Base-by-base conservation (phyloP, 2,888 invertebrate genomes). In the Macropis europaea region DNA sequence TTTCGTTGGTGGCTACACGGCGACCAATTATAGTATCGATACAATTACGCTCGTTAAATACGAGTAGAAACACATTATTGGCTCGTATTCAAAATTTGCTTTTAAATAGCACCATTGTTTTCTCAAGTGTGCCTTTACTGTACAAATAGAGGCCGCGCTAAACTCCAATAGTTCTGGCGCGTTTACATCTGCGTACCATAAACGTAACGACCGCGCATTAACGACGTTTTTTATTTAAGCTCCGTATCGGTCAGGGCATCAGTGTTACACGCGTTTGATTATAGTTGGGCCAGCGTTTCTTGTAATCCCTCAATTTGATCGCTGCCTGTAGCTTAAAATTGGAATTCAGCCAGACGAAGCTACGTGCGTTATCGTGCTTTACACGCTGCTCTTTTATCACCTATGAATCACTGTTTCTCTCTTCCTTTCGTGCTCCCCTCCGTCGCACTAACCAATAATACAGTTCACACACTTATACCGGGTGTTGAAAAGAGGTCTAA, bases 51-150 rank as follows among this genome's bases (percentile, higher is more conserved):
- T 3, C 32, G 50, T 34, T 34, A 53, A 42, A 47, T 19, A 30
- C 53, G 22, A 22, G 48, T 60, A 47, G 62, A 38, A 32, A 70
- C 64, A 48, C 69, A 47, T 64, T 63, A 74, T 79, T 80, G 75
- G 77, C 77, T 62, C 60, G 61, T 59, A 69, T 68, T 77, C 75
- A 72, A 68, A 71, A 42, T 54, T 53, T 38, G 54, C 68, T 75
- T 81, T 75, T 77, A 81, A 69, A 77, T 71, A 81, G 77, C 70
- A 60, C 60, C 63, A 70, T 77, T 75, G 81, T 76, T 73, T 80
- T 73, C 73, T 71, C 81, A 81, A 81, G 77, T 73, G 71, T 47
- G 62, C 63, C 30, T 38, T 30, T 40, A 36, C 45, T 26, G 19
- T 79, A 68, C 64, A 77, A 81, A 80, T 69, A 81, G 68, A 74